A percentile compares a stretch with the other conserved stretches of the same genome.
phyloP scores from a whole-genome alignment of 2,113 vertebrate species.

The Catharus minimus region DNA sequence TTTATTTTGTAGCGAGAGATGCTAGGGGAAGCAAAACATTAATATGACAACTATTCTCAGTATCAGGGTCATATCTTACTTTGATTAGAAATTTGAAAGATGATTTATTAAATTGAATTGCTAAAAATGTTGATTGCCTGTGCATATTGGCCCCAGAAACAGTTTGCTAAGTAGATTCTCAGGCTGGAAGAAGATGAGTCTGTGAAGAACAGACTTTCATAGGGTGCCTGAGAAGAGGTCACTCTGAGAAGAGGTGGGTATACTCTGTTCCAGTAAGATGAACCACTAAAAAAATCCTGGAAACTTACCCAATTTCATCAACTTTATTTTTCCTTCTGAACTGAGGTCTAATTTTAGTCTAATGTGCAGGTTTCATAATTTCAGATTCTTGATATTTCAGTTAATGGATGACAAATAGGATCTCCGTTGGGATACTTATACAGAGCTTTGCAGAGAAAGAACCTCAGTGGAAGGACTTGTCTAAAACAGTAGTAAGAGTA shows the following conservation, averaged over 20 bases:
- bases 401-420: neutral
- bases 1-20: neutral
- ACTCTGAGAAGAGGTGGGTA: neutral
- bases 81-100: neutral
- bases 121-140: neutral
- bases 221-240: neutral
- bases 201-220: neutral
- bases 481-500: neutral
- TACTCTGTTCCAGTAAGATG: neutral
- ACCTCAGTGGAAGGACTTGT: neutral
- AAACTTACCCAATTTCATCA: neutral
- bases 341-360: neutral
- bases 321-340: neutral
- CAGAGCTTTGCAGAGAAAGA: neutral
- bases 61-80: neutral
- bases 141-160: neutral
- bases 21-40: neutral
- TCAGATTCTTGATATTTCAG: neutral
- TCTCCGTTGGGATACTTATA: neutral
- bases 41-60: neutral
- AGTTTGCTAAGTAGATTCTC: neutral
- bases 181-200: neutral
- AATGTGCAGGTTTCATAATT: neutral
- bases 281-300: neutral
- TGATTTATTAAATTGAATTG: neutral